phyloP scores from a whole-genome alignment of 2,888 invertebrate species.

The Smittia sp. region DNA sequence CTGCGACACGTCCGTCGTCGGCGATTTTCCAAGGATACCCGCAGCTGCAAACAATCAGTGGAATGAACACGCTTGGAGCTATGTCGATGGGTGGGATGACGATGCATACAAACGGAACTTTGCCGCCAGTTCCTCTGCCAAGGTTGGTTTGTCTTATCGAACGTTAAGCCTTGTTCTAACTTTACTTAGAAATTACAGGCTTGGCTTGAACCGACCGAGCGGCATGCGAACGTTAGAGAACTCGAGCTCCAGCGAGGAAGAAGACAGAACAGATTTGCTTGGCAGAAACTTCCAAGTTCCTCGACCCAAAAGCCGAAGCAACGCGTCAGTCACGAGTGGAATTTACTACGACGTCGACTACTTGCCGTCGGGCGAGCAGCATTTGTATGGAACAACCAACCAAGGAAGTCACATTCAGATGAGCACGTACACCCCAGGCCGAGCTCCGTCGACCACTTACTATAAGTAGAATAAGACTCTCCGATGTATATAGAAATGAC shows the following conservation, averaged over 20 bases:
- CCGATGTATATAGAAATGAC: background rate
- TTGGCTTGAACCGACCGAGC: constrained; percentile 52
- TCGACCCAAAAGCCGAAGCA: constrained; percentile 76
- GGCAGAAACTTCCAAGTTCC: constrained; percentile 73
- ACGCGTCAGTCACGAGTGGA: constrained; percentile 55
- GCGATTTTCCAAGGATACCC: constrained; percentile 78
- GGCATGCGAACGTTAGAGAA: constrained; percentile 57
- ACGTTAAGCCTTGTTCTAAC: background rate
- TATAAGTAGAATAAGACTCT: constrained; percentile 51
- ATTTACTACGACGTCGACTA: constrained; percentile 90
- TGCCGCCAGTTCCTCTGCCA: constrained; percentile 73
- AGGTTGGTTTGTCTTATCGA: constrained; percentile 53
- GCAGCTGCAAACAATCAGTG: constrained; percentile 53
- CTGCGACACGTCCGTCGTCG: constrained; percentile 74
- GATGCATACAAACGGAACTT: constrained; percentile 51
- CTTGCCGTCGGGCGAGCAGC: constrained; percentile 62
- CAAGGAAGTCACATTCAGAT: constrained; percentile 66
- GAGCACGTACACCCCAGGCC: constrained; percentile 77
- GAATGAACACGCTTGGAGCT: constrained; percentile 48
- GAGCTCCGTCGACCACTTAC: constrained; percentile 58
- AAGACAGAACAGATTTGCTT: constrained; percentile 75
- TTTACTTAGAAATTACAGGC: constrained; percentile 45
- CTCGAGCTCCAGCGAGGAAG: constrained; percentile 61
- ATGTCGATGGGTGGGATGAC: constrained; percentile 48
- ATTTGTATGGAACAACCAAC: constrained; percentile 53